Evolutionary conservation across 2,888 invertebrate species (phyloP).

Genomic region (Caradrina kadenii): DNA sequence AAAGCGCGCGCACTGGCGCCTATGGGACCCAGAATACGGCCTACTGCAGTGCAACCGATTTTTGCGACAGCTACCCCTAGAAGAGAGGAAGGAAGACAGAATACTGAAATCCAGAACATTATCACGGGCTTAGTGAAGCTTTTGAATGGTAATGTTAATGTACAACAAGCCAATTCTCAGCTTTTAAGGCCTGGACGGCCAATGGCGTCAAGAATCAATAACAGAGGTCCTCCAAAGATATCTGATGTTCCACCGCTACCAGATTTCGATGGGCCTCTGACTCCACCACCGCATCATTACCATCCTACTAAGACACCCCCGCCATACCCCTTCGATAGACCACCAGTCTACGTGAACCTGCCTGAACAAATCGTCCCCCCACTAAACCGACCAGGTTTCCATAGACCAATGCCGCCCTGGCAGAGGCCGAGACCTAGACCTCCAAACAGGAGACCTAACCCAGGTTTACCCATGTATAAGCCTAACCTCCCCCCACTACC

Average conservation of each 20-base stretch:
- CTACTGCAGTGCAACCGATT: constrained; percentile 88
- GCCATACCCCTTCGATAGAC: constrained; percentile 94
- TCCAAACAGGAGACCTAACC: constrained; percentile 88
- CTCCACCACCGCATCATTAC: constrained; percentile 84
- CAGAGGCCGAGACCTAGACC: constrained; percentile 91
- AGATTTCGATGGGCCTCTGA: constrained; percentile 91
- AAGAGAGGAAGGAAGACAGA: constrained; percentile 82
- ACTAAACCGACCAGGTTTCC: constrained; percentile 90
- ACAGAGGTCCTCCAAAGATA: constrained; percentile 96
- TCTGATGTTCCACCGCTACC: constrained; percentile 93
- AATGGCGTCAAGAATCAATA: constrained; percentile 95
- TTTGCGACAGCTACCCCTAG: constrained; percentile 89
- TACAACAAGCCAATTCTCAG: constrained; percentile 94
- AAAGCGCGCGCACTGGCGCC: constrained; percentile 92
- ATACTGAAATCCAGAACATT: constrained; percentile 95
- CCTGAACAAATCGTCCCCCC: constrained; percentile 94
- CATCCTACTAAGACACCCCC: constrained; percentile 90
- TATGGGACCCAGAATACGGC: constrained; percentile 92
- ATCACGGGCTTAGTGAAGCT: constrained; percentile 97
- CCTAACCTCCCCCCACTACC: constrained; percentile 90
- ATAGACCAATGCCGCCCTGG: constrained; percentile 92
- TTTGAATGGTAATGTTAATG: constrained; percentile 96
- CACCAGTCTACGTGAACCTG: constrained; percentile 93
- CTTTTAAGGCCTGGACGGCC: constrained; percentile 92
- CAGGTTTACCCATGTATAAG: constrained; percentile 91